Evolutionary conservation across 2,113 vertebrate species (phyloP), one percentile per base, ranked within the genome.

Genomic region (Leptocoma aspasia): DNA sequence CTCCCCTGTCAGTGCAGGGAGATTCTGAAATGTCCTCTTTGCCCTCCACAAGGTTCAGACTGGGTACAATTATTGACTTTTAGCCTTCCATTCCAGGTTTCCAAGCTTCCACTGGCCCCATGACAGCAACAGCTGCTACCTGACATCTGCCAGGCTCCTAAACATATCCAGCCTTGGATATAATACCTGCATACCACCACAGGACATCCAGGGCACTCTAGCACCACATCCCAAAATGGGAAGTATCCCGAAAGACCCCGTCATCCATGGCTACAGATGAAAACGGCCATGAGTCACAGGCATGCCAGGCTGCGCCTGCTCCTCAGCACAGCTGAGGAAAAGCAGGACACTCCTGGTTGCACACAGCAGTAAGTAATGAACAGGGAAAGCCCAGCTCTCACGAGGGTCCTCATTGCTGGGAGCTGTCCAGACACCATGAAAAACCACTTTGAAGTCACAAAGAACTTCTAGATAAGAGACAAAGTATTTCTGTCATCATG

Each of bases 1-100:
- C 14, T 72, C 44, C 33, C 24, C 22, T 35, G 4, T 4, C 2
- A 0, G n/a, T 24, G 33, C 0, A 1, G 61, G 33, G 21, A 78
- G 52, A 50, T 69, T 44, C 27, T 76, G 44, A 70, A 50, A 33
- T 8, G 5, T 27, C 35, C 44, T 80, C 19, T 63, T 79, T 68
- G 22, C 35, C 23, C 30, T 82, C 31, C 24, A 41, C 8, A 30
- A 47, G 19, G 27, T 35, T 77, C 44, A 68, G 10, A 26, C 11
- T 10, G 33, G 18, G 10, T 45, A 24, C 21, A 86, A 11, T 26
- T 42, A 42, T 17, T 23, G 33, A 52, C 22, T 80, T 78, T 20
- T 4, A 28, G 20, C 22, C 6, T 79, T 85, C 57, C 39, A 18
- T n/a, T 72, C 28, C 22, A 31, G 26, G 54, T 76, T 86, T 72